These are phyloP conservation scores for Artibeus lituratus DNA, from an alignment of 2,797 vertebrate species.

Conservation along the genomic window DNA sequence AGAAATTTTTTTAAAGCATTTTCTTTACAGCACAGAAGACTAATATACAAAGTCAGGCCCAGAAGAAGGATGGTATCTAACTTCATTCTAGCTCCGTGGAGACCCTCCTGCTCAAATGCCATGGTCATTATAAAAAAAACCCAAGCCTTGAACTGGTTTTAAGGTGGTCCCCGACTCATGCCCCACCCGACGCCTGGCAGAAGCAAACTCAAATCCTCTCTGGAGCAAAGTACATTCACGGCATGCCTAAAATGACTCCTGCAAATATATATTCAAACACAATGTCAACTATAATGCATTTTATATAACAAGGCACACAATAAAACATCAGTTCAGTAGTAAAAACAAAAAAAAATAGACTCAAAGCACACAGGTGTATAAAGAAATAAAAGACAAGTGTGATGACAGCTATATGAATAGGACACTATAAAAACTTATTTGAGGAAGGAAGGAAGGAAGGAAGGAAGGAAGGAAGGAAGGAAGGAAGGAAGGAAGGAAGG, in stretches of 20 bases:
- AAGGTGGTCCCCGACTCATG: not conserved
- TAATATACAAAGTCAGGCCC: not conserved
- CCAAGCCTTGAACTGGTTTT: not conserved
- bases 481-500: no score
- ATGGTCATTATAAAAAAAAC: not conserved
- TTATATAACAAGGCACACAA: not conserved
- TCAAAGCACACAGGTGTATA: not conserved
- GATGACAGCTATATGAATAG: not conserved
- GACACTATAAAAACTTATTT: not conserved
- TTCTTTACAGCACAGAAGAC: not conserved
- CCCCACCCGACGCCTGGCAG: not conserved
- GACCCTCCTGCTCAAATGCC: not conserved
- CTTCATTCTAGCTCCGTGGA: not conserved
- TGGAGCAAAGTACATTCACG: not conserved
- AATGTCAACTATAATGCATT: not conserved
- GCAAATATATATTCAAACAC: not conserved
- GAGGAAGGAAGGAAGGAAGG: no score
- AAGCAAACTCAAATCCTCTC: constrained; percentile 1
- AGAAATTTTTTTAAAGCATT: not conserved
- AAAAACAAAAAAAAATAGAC: not conserved
- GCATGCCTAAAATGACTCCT: not conserved
- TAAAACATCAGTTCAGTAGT: not conserved
- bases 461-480: no score
- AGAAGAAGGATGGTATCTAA: not conserved
- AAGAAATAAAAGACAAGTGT: not conserved